Percentiles rank a stretch among this genome's conserved stretches.
phyloP scores from a whole-genome alignment of 2,113 vertebrate species.

The Macaca nemestrina region DNA sequence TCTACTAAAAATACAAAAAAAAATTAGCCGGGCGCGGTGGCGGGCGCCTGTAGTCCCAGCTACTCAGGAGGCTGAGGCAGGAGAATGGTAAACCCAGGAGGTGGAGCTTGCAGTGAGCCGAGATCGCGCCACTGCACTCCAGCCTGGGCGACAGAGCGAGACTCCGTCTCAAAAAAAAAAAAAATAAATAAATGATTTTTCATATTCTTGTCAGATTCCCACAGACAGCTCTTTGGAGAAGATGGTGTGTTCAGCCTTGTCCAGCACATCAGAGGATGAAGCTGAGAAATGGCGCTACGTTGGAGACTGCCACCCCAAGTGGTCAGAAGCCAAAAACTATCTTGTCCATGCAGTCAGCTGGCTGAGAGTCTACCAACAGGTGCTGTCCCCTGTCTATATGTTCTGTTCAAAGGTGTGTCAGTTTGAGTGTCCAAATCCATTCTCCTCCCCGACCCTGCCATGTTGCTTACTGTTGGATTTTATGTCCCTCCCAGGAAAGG shows the following conservation, averaged over 20 bases:
- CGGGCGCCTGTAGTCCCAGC: no score
- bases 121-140: no score
- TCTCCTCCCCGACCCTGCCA: accelerated
- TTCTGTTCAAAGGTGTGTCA: accelerated
- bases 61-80: no score
- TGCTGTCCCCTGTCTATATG: background rate
- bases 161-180: no score
- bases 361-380: slow-evolving; percentile 70
- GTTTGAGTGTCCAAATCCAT: accelerated
- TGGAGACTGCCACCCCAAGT: slow-evolving; percentile 34
- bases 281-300: background rate
- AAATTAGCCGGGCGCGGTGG: no score
- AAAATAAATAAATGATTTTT: background rate
- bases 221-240: slow-evolving; percentile 64
- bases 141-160: no score
- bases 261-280: slow-evolving; percentile 30
- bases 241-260: slow-evolving; percentile 78
- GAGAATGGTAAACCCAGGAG: no score
- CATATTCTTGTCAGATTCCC: slow-evolving; percentile 76
- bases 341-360: slow-evolving; percentile 74
- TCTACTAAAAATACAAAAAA: no score
- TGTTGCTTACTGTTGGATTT: background rate
- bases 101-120: no score
- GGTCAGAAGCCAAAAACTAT: slow-evolving; percentile 68
- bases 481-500: background rate